Conservation (phyloP, 2,113 vertebrate genomes). For the Mormyrus iriodes region DNA sequence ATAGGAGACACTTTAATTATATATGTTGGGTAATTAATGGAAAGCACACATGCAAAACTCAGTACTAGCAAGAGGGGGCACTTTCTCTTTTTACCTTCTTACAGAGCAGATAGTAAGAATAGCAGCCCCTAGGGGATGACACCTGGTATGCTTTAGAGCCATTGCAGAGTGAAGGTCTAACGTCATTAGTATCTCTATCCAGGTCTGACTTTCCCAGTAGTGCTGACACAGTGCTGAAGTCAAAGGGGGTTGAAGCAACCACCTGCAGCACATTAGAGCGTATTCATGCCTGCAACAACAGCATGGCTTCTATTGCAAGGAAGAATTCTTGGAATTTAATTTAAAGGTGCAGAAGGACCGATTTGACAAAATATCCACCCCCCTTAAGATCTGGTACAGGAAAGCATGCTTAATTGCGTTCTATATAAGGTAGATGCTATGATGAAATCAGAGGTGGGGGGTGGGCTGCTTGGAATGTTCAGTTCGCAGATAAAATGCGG, state of each 20-base stretch:
- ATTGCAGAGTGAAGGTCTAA: neutral
- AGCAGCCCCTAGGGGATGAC: neutral
- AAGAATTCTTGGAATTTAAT: slow-evolving; percentile 4
- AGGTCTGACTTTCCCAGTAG: neutral
- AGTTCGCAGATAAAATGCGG: neutral
- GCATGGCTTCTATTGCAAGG: neutral
- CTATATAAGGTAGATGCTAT: slow-evolving; percentile 10
- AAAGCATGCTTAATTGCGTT: neutral
- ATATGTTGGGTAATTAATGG: neutral
- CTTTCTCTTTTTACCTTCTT: neutral
- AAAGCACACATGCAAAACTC: neutral
- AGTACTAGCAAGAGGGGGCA: neutral
- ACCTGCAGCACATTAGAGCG: neutral
- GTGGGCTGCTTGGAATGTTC: neutral
- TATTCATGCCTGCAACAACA: neutral
- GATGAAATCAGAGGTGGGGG: neutral
- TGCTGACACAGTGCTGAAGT: neutral
- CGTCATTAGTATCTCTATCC: neutral
- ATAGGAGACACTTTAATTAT: neutral
- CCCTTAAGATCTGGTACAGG: neutral
- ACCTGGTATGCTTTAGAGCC: neutral
- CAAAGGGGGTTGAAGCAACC: neutral
- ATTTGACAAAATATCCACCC: neutral
- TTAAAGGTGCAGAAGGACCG: slow-evolving; percentile 7
- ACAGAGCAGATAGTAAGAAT: neutral